A percentile compares a stretch with the other conserved stretches of the same genome.
Evolutionary conservation across 1,140 invertebrate genomes (phyloP).

Genomic region (Arion vulgaris): DNA sequence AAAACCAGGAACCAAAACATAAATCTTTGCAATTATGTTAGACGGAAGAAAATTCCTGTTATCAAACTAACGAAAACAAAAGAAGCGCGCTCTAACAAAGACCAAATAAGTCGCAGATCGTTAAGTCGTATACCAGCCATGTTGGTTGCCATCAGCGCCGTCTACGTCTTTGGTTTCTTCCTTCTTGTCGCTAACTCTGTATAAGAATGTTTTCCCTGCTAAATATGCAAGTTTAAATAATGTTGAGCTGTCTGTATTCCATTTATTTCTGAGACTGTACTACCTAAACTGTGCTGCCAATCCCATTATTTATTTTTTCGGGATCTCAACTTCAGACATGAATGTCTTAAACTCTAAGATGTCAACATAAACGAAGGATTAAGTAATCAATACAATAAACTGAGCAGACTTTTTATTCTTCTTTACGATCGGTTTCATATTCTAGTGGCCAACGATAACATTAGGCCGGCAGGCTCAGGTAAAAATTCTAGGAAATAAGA

Average conservation of each 20-base stretch:
- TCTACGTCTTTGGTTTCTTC: slow-evolving; percentile 53
- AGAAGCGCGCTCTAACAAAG: too few species aligned
- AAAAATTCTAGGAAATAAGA: too few species aligned
- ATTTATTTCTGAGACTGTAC: slow-evolving; percentile 50
- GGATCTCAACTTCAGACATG: slow-evolving; percentile 48
- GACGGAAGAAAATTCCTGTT: too few species aligned
- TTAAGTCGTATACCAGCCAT: slow-evolving; percentile 44
- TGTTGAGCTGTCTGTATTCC: slow-evolving; percentile 17
- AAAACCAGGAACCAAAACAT: too few species aligned
- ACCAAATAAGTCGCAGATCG: background rate
- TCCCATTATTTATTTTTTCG: slow-evolving; percentile 56
- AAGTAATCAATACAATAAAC: too few species aligned
- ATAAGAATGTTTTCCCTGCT: slow-evolving; percentile 37
- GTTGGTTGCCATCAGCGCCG: slow-evolving; percentile 52
- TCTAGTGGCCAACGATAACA: too few species aligned
- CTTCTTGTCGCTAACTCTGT: slow-evolving; percentile 47
- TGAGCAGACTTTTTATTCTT: too few species aligned
- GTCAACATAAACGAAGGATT: too few species aligned
- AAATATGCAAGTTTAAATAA: slow-evolving; percentile 38
- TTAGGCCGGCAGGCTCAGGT: too few species aligned
- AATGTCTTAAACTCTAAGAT: slow-evolving; percentile 29
- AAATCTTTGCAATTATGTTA: too few species aligned
- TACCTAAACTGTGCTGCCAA: slow-evolving; percentile 58
- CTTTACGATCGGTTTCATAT: too few species aligned
- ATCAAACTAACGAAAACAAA: too few species aligned